A percentile compares a stretch with the other conserved stretches of the same genome.
These are phyloP conservation scores for Drosophila stalkeri DNA, from an alignment of 2,888 invertebrate species.

Conservation along the genomic window DNA sequence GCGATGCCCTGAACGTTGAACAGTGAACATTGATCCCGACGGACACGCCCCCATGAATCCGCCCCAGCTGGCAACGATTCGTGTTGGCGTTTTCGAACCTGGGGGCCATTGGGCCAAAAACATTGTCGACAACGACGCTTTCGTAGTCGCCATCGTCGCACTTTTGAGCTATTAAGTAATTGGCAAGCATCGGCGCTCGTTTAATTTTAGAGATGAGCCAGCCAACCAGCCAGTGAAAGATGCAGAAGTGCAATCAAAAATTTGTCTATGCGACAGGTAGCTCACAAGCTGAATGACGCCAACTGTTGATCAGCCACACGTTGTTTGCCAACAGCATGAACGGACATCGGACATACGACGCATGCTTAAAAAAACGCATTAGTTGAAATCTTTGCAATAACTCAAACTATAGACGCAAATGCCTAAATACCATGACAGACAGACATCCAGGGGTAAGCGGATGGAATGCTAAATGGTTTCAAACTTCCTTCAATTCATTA, in stretches of 20 bases:
- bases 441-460: neutral
- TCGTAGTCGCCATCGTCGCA: constrained; percentile 54
- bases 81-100: constrained; percentile 26
- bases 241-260: constrained; percentile 2
- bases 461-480: neutral
- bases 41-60: constrained; percentile 34
- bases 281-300: constrained; percentile 60
- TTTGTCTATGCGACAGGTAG: constrained; percentile 35
- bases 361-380: constrained; percentile 3
- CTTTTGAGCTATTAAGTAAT: constrained; percentile 74
- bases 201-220: constrained; percentile 64
- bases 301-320: constrained; percentile 63
- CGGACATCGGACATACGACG: constrained; percentile 17
- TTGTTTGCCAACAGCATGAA: constrained; percentile 70
- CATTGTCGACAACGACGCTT: constrained; percentile 18
- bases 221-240: constrained; percentile 12
- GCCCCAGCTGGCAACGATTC: constrained; percentile 51
- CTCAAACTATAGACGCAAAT: neutral
- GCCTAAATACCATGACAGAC: neutral
- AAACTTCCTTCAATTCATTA: neutral
- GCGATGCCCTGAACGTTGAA: constrained; percentile 39
- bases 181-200: constrained; percentile 54
- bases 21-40: constrained; percentile 44
- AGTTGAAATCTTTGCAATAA: neutral
- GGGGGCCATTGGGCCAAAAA: constrained; percentile 36